A percentile compares a stretch with the other conserved stretches of the same genome.
phyloP scores from a whole-genome alignment of 2,797 vertebrate genomes.

The Zonotrichia albicollis region DNA sequence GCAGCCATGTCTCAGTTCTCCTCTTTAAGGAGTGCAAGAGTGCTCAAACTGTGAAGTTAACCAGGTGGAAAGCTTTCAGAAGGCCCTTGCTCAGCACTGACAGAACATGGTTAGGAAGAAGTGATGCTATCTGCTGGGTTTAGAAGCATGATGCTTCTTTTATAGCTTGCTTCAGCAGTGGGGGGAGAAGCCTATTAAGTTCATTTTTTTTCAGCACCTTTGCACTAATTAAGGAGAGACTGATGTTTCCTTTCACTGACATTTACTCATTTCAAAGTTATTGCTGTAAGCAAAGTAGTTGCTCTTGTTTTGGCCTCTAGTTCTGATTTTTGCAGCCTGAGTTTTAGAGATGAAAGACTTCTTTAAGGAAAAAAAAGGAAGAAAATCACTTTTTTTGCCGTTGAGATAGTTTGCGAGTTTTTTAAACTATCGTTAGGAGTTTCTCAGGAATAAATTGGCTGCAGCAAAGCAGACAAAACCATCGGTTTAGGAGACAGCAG shows the following conservation, averaged over 20 bases:
- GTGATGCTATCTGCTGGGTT: not conserved
- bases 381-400: not conserved
- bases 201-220: slow-evolving; percentile 28
- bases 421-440: slow-evolving; percentile 26
- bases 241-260: slow-evolving; percentile 28
- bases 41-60: slow-evolving; percentile 6
- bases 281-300: slow-evolving; percentile 21
- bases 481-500: not conserved
- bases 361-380: not conserved
- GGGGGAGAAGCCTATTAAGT: not conserved
- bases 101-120: not conserved
- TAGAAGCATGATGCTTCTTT: not conserved
- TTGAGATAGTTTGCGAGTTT: not conserved
- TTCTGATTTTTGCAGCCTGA: slow-evolving; percentile 41
- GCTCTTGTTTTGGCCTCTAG: slow-evolving; percentile 39
- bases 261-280: slow-evolving; percentile 15
- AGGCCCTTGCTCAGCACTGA: not conserved
- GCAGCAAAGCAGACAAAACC: slow-evolving; percentile 25
- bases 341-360: slow-evolving; percentile 22
- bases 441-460: slow-evolving; percentile 59
- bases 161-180: not conserved
- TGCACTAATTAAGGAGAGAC: not conserved
- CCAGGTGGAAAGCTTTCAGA: not conserved
- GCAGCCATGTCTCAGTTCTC: not conserved
- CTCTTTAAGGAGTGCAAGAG: not conserved